Base-by-base conservation (phyloP, 1,140 invertebrate genomes). In the Branchinecta lindahli region DNA sequence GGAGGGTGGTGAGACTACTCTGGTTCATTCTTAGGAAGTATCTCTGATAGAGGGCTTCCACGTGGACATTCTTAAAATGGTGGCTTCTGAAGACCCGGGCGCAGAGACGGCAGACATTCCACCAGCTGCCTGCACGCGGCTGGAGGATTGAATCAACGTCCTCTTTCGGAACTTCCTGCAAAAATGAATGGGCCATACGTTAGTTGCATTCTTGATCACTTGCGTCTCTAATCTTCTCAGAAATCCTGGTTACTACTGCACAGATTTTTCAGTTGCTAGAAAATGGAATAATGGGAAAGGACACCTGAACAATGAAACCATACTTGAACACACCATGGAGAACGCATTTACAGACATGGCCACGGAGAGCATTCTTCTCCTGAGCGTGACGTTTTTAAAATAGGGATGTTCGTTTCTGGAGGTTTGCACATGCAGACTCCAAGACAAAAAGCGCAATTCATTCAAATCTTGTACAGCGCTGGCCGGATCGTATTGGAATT, bases 21-120 rank as follows among this genome's bases (percentile, higher is more conserved):
- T 94, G 91, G 81, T 93, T 94, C 84, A 94, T 90, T 71, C 91
- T 87, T 69, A 94, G 84, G 77, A 94, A 94, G 80, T 95, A 95
- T 66, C 91, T 84, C 79, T 94, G 91, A 80, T 94, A 94, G 66
- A 94, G 79, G 84, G 87, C 88, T 80, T 94, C 92, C 75, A 94
- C 88, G 86, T 91, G 81, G 20, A 85, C 80, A 77, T 87, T 87
- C 76, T 85, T 85, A 79, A 88, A 88, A 73, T 84, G 84, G 77
- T 87, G 85, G 46, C 85, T 86, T 6, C 77, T 74, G 72, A 81
- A 83, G 7, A 83, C 77, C 7, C 79, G 75, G 73, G 76, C 21
- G 73, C 79, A 71, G 75, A 82, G 75, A 74, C 45, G 66, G 12
- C 66, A 73, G n/a, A 69, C 68, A 67, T 71, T 77, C 77, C 72